A percentile compares a stretch with the other conserved stretches of the same genome.
Conservation (phyloP, 2,888 invertebrate species). For the Seira sanloemensis region DNA sequence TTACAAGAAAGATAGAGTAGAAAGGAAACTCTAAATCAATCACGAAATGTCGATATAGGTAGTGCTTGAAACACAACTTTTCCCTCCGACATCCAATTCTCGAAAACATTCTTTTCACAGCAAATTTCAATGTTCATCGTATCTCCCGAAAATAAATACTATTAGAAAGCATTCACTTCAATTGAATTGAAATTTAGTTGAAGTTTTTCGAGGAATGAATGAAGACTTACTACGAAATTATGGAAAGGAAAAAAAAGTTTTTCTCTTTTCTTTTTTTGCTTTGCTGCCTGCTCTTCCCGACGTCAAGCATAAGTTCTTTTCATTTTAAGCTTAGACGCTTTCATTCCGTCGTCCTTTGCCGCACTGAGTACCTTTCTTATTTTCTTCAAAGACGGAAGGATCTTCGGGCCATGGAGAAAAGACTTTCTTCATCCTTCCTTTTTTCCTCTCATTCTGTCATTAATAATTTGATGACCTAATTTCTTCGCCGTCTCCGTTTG, state of each 20-base stretch:
- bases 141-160: neutral
- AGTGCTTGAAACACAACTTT: neutral
- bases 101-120: neutral
- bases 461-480: constrained; percentile 57
- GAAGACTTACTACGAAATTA: too few relatives aligned
- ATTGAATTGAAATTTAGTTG: too few relatives aligned
- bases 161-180: too few relatives aligned
- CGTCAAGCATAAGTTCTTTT: neutral
- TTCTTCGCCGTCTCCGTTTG: neutral
- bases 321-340: neutral
- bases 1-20: neutral
- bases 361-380: neutral
- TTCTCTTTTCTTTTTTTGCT: neutral
- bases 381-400: neutral
- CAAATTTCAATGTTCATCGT: neutral
- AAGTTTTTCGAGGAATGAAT: too few relatives aligned
- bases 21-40: neutral
- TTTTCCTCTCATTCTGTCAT: constrained; percentile 41
- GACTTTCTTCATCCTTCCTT: neutral
- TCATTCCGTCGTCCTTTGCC: neutral
- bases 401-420: neutral
- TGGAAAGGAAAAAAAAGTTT: too few relatives aligned
- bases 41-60: neutral
- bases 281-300: neutral
- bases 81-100: neutral